These are phyloP conservation scores for Onthophagus sagittarius DNA, from an alignment of 2,888 invertebrate genomes.

Conservation along the genomic window DNA sequence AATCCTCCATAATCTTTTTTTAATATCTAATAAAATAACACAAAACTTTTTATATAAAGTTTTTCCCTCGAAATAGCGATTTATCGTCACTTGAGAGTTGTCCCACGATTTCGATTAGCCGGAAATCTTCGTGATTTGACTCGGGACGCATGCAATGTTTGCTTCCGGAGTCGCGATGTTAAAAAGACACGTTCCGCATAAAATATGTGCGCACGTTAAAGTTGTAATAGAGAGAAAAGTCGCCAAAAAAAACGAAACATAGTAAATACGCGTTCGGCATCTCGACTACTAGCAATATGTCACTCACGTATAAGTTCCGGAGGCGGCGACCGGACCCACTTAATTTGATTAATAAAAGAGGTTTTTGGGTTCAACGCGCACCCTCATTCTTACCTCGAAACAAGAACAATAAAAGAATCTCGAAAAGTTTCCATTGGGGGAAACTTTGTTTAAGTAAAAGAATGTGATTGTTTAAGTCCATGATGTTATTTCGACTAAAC, in stretches of 20 bases:
- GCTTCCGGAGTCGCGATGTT: neutral
- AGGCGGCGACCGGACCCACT: neutral
- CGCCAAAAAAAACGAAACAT: neutral
- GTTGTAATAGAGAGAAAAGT: neutral
- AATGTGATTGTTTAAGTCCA: neutral
- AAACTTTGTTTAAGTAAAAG: neutral
- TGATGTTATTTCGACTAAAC: neutral
- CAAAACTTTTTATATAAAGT: neutral
- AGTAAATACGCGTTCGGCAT: neutral
- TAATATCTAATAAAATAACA: neutral
- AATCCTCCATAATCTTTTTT: neutral
- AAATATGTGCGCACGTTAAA: neutral
- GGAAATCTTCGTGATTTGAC: neutral
- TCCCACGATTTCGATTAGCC: neutral
- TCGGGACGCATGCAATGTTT: neutral
- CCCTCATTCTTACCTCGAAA: neutral
- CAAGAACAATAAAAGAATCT: neutral
- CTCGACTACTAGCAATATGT: neutral
- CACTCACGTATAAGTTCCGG: neutral
- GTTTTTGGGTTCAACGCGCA: neutral
- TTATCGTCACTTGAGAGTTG: neutral
- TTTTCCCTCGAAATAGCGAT: neutral
- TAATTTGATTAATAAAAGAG: neutral
- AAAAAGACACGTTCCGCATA: neutral
- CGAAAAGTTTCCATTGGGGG: neutral